A percentile compares a stretch with the other conserved stretches of the same genome.
phyloP scores from a whole-genome alignment of 1,140 invertebrate species.

The Lanistes nyassanus region DNA sequence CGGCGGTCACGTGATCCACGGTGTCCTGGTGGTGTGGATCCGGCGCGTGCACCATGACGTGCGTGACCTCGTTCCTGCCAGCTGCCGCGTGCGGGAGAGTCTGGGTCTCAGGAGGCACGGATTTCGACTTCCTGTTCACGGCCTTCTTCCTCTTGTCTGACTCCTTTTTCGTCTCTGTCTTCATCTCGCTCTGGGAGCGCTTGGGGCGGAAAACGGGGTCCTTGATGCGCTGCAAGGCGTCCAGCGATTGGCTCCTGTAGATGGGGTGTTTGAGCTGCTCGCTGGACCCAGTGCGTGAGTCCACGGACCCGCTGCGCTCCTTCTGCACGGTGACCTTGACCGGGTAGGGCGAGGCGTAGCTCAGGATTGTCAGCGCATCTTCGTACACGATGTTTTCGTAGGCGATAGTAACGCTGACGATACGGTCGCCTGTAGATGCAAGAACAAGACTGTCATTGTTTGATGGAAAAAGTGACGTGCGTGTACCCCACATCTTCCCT shows the following conservation, averaged over 20 bases:
- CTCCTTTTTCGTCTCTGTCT: constrained; percentile 31
- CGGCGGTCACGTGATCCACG: no score
- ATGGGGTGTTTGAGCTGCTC: constrained; percentile 71
- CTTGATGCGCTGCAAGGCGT: constrained; percentile 67
- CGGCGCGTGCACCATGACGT: constrained; percentile 18
- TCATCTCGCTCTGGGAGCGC: constrained; percentile 51
- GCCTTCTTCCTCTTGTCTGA: constrained; percentile 16
- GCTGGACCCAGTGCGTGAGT: constrained; percentile 30
- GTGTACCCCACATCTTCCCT: no score
- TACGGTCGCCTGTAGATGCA: constrained; percentile 80
- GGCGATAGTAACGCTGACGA: constrained; percentile 84
- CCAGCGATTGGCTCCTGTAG: constrained; percentile 77
- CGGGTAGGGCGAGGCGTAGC: constrained; percentile 92
- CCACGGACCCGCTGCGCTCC: constrained; percentile 24
- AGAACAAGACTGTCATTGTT: constrained; percentile 7
- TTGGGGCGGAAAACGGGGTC: constrained; percentile 38
- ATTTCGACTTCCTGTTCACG: constrained; percentile 1
- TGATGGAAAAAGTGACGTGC: neutral
- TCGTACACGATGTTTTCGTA: constrained; percentile 90
- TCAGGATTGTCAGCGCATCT: constrained; percentile 88
- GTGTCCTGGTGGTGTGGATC: neutral
- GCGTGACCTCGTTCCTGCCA: neutral
- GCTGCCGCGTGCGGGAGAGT: neutral
- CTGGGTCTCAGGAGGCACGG: neutral
- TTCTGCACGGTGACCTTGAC: constrained; percentile 68